Percentiles rank a stretch among this genome's conserved stretches.
These are phyloP conservation scores for Oenanthe oenanthe DNA, from an alignment of 2,113 vertebrate species.

Conservation along the genomic window DNA sequence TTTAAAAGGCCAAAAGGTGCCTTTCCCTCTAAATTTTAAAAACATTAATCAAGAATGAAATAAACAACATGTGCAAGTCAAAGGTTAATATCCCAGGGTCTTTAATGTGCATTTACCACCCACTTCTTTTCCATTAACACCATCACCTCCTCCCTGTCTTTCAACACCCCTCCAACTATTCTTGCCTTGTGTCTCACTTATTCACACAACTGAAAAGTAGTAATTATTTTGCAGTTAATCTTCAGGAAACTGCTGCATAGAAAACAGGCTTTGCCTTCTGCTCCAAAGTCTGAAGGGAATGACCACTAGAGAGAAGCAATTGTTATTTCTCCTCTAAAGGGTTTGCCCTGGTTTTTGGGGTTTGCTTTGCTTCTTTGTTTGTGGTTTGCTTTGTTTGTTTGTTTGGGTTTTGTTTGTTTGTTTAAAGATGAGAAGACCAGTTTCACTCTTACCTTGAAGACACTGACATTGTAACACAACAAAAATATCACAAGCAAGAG, in stretches of 20 bases:
- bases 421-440: neutral
- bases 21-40: conserved; percentile 59
- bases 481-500: neutral
- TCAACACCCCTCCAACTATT: neutral
- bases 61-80: conserved; percentile 50
- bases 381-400: neutral
- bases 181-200: neutral
- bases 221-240: conserved; percentile 52
- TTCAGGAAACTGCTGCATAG: conserved; percentile 14
- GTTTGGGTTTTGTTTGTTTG: neutral
- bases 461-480: neutral
- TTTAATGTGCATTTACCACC: conserved; percentile 57
- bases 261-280: conserved; percentile 16
- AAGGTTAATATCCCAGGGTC: conserved; percentile 60
- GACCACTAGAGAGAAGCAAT: neutral
- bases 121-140: conserved; percentile 62
- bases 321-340: neutral
- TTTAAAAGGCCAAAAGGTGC: conserved; percentile 48
- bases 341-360: neutral
- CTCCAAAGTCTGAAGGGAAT: neutral
- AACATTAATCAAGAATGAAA: conserved; percentile 52
- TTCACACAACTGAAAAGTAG: conserved; percentile 26
- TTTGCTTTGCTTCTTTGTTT: neutral
- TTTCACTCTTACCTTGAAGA: neutral
- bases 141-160: conserved; percentile 25